These are phyloP conservation scores for Agriopis marginaria DNA, from an alignment of 2,888 invertebrate genomes.

Conservation along the genomic window DNA sequence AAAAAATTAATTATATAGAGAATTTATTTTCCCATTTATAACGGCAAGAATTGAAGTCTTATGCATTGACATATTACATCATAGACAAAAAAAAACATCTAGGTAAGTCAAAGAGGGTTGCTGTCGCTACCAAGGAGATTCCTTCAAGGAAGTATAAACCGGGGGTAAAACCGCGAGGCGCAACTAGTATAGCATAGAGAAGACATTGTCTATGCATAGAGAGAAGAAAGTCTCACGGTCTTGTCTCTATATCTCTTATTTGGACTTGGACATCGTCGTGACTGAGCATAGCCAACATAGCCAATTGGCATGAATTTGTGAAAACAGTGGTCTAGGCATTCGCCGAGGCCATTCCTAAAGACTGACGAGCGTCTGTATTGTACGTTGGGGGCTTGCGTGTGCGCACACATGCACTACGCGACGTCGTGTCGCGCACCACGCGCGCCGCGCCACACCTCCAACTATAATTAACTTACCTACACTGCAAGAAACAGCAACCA, in stretches of 20 bases:
- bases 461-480: conserved; percentile 45
- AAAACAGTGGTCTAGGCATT: neutral
- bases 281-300: conserved; percentile 9
- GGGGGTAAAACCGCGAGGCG: no score
- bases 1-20: no score
- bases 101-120: no score
- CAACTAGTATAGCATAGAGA: no score
- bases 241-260: neutral
- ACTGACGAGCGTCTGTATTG: conserved; percentile 3
- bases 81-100: no score
- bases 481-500: conserved; percentile 46
- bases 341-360: neutral
- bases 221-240: no score
- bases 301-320: neutral
- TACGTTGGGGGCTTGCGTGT: conserved; percentile 43
- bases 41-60: no score
- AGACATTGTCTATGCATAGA: no score
- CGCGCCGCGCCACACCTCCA: conserved; percentile 68
- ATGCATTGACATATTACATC: no score
- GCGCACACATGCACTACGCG: conserved; percentile 42
- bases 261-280: neutral
- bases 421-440: conserved; percentile 56
- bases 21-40: no score
- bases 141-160: no score
- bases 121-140: no score